These are phyloP conservation scores for Centropus unirufus DNA, from an alignment of 2,113 vertebrate genomes.

Conservation along the genomic window DNA sequence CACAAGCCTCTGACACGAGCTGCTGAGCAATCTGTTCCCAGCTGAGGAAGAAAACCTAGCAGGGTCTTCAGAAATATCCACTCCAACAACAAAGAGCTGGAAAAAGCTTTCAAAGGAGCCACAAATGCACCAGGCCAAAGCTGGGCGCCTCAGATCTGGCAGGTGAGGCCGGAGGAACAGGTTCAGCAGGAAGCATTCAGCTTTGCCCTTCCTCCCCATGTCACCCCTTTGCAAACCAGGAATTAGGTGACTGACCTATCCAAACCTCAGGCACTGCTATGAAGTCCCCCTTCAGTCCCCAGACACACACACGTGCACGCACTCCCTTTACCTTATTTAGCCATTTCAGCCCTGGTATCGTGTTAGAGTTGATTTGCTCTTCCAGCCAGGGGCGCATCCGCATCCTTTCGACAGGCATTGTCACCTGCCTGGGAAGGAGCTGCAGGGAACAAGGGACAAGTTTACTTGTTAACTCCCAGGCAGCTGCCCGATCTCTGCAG, in stretches of 20 bases:
- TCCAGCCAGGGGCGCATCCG: conserved; percentile 98
- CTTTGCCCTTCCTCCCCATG: conserved; percentile 1
- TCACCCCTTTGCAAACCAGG: conserved; percentile 11
- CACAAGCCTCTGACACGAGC: background rate
- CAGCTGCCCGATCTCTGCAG: background rate
- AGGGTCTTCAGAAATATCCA: background rate
- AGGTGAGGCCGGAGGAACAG: background rate
- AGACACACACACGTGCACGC: background rate
- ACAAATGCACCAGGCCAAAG: conserved; percentile 14
- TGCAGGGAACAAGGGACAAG: conserved; percentile 5
- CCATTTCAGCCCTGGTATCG: conserved; percentile 95
- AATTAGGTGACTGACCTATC: conserved; percentile 7
- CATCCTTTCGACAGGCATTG: conserved; percentile 98
- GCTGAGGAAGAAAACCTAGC: background rate
- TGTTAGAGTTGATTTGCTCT: conserved; percentile 94
- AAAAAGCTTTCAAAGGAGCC: conserved; percentile 50
- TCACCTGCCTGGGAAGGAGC: conserved; percentile 67
- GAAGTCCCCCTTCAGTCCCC: background rate
- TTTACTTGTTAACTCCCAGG: background rate
- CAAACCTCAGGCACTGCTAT: background rate
- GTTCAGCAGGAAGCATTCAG: conserved; percentile 47
- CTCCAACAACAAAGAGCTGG: background rate
- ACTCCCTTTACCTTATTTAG: conserved; percentile 86
- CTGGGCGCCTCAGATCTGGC: background rate
- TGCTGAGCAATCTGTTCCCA: background rate